Conservation (phyloP, 2,888 invertebrate genomes). For the Tenthredo notha region DNA sequence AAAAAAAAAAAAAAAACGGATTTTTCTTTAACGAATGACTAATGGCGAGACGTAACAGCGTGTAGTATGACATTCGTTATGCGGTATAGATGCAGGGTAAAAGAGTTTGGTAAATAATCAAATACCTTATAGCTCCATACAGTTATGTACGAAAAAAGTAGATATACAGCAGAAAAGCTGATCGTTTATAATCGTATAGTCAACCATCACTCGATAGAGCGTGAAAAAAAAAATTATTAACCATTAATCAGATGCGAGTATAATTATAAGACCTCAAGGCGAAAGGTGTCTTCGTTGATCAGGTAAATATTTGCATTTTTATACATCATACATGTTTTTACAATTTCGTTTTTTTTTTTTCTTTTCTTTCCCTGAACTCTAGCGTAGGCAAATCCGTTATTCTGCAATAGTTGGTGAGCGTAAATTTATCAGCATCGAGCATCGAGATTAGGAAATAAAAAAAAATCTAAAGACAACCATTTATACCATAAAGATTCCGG, state of each 20-base stretch:
- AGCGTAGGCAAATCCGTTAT: neutral
- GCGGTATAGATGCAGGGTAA: neutral
- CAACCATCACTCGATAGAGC: neutral
- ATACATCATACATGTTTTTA: neutral
- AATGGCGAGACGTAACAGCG: neutral
- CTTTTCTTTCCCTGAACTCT: neutral
- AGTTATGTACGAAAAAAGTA: neutral
- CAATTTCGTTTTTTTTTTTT: neutral
- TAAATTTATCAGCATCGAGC: neutral
- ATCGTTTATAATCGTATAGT: neutral
- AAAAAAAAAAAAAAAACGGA: neutral
- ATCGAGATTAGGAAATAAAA: conserved; percentile 6
- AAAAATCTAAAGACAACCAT: neutral
- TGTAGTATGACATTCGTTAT: neutral
- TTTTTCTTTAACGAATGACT: conserved; percentile 3
- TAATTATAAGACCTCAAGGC: neutral
- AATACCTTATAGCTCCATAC: neutral
- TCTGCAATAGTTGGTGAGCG: neutral
- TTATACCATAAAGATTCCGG: neutral
- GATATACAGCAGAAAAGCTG: neutral
- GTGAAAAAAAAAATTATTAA: neutral
- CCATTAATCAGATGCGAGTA: neutral
- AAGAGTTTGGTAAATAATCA: neutral
- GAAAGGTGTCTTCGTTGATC: conserved; percentile 37
- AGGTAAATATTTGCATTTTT: conserved; percentile 9